A percentile compares a stretch with the other conserved stretches of the same genome.
These are phyloP conservation scores for Geotrupes spiniger DNA, from an alignment of 2,888 invertebrate genomes.

Conservation along the genomic window DNA sequence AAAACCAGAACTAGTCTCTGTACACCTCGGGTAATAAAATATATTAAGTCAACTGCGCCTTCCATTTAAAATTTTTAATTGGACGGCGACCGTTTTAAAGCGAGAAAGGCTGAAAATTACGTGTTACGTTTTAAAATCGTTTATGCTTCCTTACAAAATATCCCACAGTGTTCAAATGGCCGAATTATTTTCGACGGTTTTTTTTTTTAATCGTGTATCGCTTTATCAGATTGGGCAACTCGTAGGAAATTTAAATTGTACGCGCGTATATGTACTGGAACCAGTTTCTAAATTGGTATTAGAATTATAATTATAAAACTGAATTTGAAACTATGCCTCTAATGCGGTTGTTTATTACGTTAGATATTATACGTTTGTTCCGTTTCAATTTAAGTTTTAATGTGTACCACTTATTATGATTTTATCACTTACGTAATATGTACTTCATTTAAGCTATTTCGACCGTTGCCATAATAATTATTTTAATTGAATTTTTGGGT, in stretches of 20 bases:
- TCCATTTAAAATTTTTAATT: constrained; percentile 22
- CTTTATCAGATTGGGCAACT: constrained; percentile 20
- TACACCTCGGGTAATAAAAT: constrained; percentile 17
- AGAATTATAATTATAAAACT: constrained; percentile 22
- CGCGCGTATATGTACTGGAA: constrained; percentile 18
- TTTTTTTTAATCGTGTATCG: neutral
- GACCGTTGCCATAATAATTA: too few species aligned
- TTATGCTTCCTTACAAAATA: constrained; percentile 17
- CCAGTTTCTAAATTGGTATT: constrained; percentile 25
- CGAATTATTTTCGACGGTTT: constrained; percentile 16
- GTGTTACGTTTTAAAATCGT: constrained; percentile 13
- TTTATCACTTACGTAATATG: too few species aligned
- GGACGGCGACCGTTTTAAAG: constrained; percentile 10
- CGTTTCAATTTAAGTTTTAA: too few species aligned
- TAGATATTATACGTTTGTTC: constrained; percentile 20
- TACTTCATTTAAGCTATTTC: too few species aligned
- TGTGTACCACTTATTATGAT: too few species aligned
- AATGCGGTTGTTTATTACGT: constrained; percentile 19
- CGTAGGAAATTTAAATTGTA: constrained; percentile 3
- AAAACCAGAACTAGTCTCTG: constrained; percentile 9
- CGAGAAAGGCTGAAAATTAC: constrained; percentile 10
- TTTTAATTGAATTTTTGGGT: too few species aligned
- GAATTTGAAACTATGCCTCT: constrained; percentile 15
- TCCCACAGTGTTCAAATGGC: constrained; percentile 21
- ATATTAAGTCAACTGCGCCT: constrained; percentile 17